Evolutionary conservation across 2,113 vertebrate genomes (phyloP).

Genomic region (Noctilio leporinus): DNA sequence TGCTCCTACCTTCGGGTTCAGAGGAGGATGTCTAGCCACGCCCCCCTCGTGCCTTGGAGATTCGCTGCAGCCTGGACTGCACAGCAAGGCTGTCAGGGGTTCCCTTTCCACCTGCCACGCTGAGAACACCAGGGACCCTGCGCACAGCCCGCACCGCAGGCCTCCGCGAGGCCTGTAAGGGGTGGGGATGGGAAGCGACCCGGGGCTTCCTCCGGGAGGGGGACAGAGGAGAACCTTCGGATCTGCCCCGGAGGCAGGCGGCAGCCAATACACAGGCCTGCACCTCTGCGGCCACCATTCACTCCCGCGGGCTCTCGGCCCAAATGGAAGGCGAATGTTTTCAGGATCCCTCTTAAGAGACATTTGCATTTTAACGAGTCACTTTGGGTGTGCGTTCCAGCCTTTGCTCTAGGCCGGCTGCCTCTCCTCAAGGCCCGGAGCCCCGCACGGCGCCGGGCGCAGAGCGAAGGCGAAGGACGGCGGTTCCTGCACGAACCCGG

Average conservation of each 20-base stretch:
- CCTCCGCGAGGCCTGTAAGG: neutral
- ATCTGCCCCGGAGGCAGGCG: neutral
- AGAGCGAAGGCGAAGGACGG: neutral
- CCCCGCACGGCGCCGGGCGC: neutral
- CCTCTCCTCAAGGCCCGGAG: neutral
- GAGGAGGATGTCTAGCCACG: neutral
- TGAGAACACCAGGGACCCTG: neutral
- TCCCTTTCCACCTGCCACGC: neutral
- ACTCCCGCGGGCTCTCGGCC: neutral
- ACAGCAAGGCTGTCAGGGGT: neutral
- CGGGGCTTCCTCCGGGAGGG: neutral
- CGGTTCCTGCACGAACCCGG: no score
- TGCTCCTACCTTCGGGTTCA: neutral
- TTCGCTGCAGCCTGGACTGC: no score
- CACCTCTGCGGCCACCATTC: no score
- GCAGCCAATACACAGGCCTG: neutral
- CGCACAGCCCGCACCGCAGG: accelerated
- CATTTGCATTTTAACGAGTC: neutral
- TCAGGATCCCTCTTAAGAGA: neutral
- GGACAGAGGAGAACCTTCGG: neutral
- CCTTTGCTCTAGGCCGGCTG: neutral
- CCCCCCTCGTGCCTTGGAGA: neutral
- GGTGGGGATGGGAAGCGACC: neutral
- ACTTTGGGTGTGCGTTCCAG: neutral
- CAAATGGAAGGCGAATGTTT: neutral